Base-by-base conservation (phyloP, 1,140 invertebrate species). In the Ladona fulva region DNA sequence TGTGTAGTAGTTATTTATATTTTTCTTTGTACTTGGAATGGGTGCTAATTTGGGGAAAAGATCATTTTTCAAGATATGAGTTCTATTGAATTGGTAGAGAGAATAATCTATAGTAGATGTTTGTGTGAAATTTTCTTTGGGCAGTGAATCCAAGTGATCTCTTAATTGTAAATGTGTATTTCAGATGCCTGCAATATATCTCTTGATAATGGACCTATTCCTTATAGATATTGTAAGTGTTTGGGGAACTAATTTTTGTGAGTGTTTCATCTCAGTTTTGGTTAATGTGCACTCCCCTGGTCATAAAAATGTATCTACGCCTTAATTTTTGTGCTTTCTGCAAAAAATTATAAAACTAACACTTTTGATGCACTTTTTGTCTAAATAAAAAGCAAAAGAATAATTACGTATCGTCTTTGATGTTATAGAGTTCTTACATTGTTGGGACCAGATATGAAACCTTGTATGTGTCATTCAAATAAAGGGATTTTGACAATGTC, bases 361-460 rank as follows among this genome's bases (percentile, higher is more conserved):
- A 66, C 52, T 66, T 66, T 66, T 66, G 52, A 66, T 66, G 52
- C 52, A 66, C 52, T 66, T 66, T 66, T 66, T 66, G 52, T 66
- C 52, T 66, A 66, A 66, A 66, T 22, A 66, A 66, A 22, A 6
- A 66, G 52, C 52, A 66, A 22, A 66, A 66, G 52, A 66, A 66
- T 66, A 22, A 19, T 66, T 66, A 66, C 3, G n/a, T 66, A 66
- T 66, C 8, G 29, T 37, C 52, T 66, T 66, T 22, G n/a, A 66
- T 66, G 52, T 66, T 66, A 66, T 66, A 66, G 52, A 66, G n/a
- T 22, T 66, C 52, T 66, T 66, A 66, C 52, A 66, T 66, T 66
- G 52, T 66, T 66, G 52, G 52, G 52, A 66, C 52, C 52, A 66
- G 52, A 66, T 66, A 19, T 66, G 19, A 66, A 66, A 66, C 52